Conservation (phyloP, 92 coral and sea anemone species). For the Palythoa grandis region DNA sequence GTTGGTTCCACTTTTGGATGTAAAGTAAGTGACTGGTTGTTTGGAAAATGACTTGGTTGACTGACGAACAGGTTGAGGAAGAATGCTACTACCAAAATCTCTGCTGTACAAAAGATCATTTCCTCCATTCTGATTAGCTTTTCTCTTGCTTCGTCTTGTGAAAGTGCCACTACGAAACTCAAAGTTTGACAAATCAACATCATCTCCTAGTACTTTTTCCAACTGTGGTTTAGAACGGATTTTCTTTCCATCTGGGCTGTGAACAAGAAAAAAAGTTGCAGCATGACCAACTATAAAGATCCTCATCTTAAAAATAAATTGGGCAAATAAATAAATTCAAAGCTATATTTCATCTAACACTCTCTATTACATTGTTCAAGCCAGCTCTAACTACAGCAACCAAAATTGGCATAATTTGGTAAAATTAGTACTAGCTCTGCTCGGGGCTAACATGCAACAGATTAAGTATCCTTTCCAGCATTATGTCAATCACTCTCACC, state of each 20-base stretch:
- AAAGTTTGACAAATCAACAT: conserved; percentile 89
- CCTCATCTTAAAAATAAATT: neutral
- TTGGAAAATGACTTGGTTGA: conserved; percentile 87
- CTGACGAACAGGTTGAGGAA: conserved; percentile 87
- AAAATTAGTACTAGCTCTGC: too few relatives aligned
- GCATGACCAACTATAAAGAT: neutral
- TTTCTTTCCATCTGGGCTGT: conserved; percentile 98
- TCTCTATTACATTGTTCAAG: too few relatives aligned
- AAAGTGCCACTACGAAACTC: conserved; percentile 95
- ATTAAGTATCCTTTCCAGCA: too few relatives aligned
- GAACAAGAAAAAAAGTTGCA: conserved; percentile 22
- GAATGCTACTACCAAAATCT: conserved; percentile 74
- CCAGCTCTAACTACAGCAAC: too few relatives aligned
- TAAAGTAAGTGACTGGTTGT: conserved; percentile 91
- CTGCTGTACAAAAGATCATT: conserved; percentile 70
- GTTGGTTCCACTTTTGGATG: conserved; percentile 52
- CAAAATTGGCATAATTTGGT: too few relatives aligned
- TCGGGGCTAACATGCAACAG: too few relatives aligned
- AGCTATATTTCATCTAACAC: too few relatives aligned
- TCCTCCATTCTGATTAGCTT: conserved; percentile 64
- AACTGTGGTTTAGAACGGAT: conserved; percentile 97
- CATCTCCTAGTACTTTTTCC: conserved; percentile 85
- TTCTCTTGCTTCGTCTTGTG: conserved; percentile 83
- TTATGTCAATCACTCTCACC: too few relatives aligned
- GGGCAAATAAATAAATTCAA: too few relatives aligned